Evolutionary conservation across 1,140 invertebrate genomes (phyloP), one percentile per base, ranked within the genome.

Genomic region (Papilio helenus): DNA sequence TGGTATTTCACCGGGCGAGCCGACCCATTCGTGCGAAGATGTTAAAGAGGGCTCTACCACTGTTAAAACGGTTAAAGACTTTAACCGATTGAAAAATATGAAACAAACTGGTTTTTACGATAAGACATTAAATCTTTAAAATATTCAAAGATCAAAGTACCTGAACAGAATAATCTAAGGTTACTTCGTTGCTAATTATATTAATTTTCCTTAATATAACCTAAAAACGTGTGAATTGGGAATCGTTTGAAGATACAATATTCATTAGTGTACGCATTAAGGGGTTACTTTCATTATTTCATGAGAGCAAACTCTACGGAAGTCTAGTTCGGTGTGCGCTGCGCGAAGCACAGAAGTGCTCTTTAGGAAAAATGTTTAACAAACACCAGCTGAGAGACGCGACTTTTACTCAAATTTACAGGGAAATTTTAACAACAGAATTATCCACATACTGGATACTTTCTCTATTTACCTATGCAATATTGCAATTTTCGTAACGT

Each of bases 181-280:
- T 46, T 29, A 0, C 26, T 29, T 16, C 12, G 61, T 29, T 68
- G 61, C 26, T 68, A 68, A 68, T 68, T 29, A 34, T 29, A 29
- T 68, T 68, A 68, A 34, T 68, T 14, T 34, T 34, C 14, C 29
- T 18, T 18, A 34, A 12, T 26, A 14, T 68, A 34, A 26, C 26
- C 61, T 29, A 72, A 72, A 72, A 72, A 72, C 39, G 39, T 72
- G 71, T 72, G 39, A 72, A 44, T 42, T 72, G 61, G 61, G 26
- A n/a, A 68, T 68, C 61, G 26, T 68, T 68, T 14, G 23, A 68
- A 68, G 20, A 74, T 74, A 74, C 44, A 74, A 74, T 74, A 74
- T 74, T 74, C 42, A 74, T 74, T 74, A 49, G 10, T 14, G 44
- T 23, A 44, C 42, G 23, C 72, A 74, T 74, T 74, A 74, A 74